Evolutionary conservation across 2,888 invertebrate genomes (phyloP).

Genomic region (Drosophila buzzatii): DNA sequence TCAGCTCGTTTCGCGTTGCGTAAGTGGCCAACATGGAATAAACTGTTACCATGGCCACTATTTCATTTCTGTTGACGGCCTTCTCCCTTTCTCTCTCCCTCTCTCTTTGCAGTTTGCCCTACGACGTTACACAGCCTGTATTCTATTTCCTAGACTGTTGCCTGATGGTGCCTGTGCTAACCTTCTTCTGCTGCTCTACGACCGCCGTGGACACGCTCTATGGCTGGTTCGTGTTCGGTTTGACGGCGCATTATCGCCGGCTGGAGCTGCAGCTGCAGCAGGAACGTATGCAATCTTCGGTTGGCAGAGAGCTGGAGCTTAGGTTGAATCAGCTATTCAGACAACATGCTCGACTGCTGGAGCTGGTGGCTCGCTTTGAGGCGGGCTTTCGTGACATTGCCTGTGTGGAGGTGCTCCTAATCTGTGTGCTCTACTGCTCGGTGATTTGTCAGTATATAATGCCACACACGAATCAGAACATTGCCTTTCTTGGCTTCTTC

Average conservation of each 20-base stretch:
- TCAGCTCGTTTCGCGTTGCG: slow-evolving; percentile 51
- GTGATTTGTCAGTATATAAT: slow-evolving; percentile 64
- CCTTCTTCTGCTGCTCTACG: slow-evolving; percentile 62
- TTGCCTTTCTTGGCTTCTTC: slow-evolving; percentile 62
- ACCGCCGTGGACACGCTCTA: slow-evolving; percentile 56
- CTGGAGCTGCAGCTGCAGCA: slow-evolving; percentile 30
- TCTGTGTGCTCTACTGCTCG: slow-evolving; percentile 56
- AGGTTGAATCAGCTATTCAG: slow-evolving; percentile 25
- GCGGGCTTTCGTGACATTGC: slow-evolving; percentile 46
- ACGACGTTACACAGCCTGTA: slow-evolving; percentile 42
- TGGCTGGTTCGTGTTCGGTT: slow-evolving; percentile 53
- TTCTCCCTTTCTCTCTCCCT: too few relatives aligned
- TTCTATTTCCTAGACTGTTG: slow-evolving; percentile 54
- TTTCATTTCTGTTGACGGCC: too few relatives aligned
- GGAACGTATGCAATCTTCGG: neutral
- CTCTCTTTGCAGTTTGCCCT: slow-evolving; percentile 36
- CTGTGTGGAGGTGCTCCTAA: slow-evolving; percentile 55
- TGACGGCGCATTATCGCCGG: slow-evolving; percentile 56
- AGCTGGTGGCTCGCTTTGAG: slow-evolving; percentile 46
- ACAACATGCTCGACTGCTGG: slow-evolving; percentile 39
- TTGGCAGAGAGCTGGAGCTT: slow-evolving; percentile 14
- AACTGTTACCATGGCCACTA: too few relatives aligned
- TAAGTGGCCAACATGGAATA: slow-evolving; percentile 22
- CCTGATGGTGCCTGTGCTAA: slow-evolving; percentile 52
- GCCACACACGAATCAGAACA: slow-evolving; percentile 58